Base-by-base conservation (phyloP, 2,888 invertebrate genomes). In the Miltochrista miniata region DNA sequence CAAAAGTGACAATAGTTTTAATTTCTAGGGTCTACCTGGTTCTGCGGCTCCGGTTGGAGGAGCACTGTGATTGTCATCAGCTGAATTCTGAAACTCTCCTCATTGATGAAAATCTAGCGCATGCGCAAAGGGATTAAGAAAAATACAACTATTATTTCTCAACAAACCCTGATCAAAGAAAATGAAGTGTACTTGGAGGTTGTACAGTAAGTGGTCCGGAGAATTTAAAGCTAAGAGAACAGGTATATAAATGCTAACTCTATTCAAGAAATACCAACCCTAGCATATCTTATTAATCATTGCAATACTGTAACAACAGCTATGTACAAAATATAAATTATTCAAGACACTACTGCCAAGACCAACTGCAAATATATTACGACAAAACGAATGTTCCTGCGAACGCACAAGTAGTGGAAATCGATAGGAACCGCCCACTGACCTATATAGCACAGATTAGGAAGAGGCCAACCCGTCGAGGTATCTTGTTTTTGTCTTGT, bases 341-440 rank as follows among this genome's bases (percentile, higher is more conserved):
- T 74, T 72, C 68, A 45, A 30, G 36, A 14, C 24, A 45, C 24
- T 36, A 30, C 38, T 39, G 37, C 38, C 38, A 39, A 39, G 36
- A 75, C 52, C 36, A 48, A 48, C 41, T 54, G 46, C 59, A 64
- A 59, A 64, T 54, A 56, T 54, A 56, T 54, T 59, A 65, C 66
- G 66, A 59, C 65, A 57, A 61, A 64, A 59, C 53, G 66, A 63
- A 57, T 60, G 72, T 71, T 83, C 82, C 83, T 83, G 82, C 59
- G 81, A 82, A 74, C 76, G 76, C 74, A 80, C 85, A 81, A 83
- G 81, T 81, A 79, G 58, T 70, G 68, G 79, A 83, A 87, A 90
- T 90, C 90, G 89, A 90, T 90, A 88, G 76, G 74, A 72, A 79
- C 88, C 86, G 77, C 89, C 89, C 87, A 78, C 69, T 68, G 62